phyloP scores from a whole-genome alignment of 2,888 invertebrate genomes.

The Rotaria magnacalcarata region DNA sequence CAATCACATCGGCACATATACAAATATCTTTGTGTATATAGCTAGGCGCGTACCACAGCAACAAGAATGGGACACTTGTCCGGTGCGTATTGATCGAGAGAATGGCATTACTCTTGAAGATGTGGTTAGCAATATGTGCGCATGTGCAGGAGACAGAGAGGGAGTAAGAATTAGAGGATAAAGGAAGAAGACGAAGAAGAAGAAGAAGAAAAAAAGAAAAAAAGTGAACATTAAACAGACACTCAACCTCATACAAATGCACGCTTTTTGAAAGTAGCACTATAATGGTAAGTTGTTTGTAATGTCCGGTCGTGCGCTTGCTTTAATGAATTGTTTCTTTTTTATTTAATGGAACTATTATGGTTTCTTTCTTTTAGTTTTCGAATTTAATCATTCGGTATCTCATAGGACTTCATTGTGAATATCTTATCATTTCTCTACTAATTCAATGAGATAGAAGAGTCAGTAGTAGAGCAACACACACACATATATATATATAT shows the following conservation, averaged over 20 bases:
- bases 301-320: not conserved
- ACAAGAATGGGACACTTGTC: conserved; percentile 16
- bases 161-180: not conserved
- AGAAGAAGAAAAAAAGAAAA: not conserved
- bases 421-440: too few relatives aligned
- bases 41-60: not conserved
- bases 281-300: not conserved
- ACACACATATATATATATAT: not conserved
- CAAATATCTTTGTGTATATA: not conserved
- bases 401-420: not conserved
- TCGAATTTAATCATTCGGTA: not conserved
- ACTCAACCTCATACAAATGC: not conserved
- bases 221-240: conserved; percentile 22
- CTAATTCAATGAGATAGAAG: not conserved
- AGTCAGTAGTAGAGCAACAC: not conserved
- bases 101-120: conserved; percentile 18
- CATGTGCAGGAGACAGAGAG: not conserved
- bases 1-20: not conserved
- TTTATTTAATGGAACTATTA: not conserved
- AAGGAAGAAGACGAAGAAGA: not conserved
- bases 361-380: not conserved
- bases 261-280: not conserved
- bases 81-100: not conserved
- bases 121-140: not conserved
- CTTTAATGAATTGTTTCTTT: not conserved